Base-by-base conservation (phyloP, 2,888 invertebrate genomes). In the Sericinus montela region DNA sequence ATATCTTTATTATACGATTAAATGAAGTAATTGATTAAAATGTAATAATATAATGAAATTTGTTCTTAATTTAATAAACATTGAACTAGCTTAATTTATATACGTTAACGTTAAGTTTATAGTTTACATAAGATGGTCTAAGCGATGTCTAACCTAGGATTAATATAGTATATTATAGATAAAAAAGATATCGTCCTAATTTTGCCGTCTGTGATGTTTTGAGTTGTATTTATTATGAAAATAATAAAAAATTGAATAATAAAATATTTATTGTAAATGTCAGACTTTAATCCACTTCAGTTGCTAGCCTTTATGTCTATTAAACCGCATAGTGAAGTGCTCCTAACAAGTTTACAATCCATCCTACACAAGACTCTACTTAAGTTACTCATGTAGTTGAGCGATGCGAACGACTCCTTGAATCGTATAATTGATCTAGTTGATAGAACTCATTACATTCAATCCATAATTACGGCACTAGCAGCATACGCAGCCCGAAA, bases 401-500 rank as follows among this genome's bases (percentile, higher is more conserved):
- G 48, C 42, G 42, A 48, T 45, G 10, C 42, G 38, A 52, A 50
- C 54, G 45, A 51, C 53, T 56, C 56, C 52, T 53, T 57, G 59
- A 62, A 68, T 67, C 59, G 59, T 69, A 67, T 69, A 73, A 75
- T 71, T 68, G 66, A 67, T 69, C 62, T 52, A 57, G 60, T 63
- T 62, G 71, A 71, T 75, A 74, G 67, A 75, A 60, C 60, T 60
- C 59, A 60, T 58, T 59, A 59, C 58, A 56, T 52, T 62, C 59
- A 60, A 61, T 62, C 67, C 64, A 63, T 77, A 81, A 81, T 80
- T 76, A 72, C 66, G 54, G 68, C 57, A 70, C 72, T 75, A 77
- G 65, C 70, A 65, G 67, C 73, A 69, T 75, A 68, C 65, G 66
- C 51, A 55, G 57, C 70, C 71, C 66, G 69, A 72, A 80, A 82